Conservation (phyloP, 2,113 vertebrate species). For the Aegithalos caudatus region DNA sequence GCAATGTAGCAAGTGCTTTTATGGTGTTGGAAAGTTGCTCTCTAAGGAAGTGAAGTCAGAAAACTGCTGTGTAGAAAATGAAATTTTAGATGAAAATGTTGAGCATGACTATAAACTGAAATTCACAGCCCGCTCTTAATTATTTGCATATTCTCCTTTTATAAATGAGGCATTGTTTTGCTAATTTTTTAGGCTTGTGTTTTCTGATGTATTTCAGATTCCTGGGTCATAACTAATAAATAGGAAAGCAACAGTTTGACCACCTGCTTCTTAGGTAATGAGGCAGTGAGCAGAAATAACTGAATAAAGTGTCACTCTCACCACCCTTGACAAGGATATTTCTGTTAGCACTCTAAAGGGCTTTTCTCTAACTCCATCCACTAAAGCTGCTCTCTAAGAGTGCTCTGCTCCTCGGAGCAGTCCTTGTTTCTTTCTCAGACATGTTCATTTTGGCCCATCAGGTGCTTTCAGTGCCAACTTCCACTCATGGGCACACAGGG, state of each 20-base stretch:
- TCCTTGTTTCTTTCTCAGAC: neutral
- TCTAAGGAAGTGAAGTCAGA: neutral
- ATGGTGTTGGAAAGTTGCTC: neutral
- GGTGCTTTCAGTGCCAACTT: neutral
- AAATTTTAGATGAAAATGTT: neutral
- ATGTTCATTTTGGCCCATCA: neutral
- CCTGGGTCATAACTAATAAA: neutral
- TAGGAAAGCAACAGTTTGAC: neutral
- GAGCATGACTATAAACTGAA: neutral
- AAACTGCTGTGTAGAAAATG: neutral
- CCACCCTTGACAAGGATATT: neutral
- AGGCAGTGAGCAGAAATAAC: neutral
- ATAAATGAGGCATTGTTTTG: neutral
- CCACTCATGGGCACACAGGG: neutral
- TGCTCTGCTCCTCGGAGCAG: neutral
- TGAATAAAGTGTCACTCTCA: neutral
- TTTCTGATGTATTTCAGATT: neutral
- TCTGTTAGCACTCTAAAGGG: neutral
- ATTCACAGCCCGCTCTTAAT: neutral
- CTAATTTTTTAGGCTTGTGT: neutral
- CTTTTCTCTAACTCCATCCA: neutral
- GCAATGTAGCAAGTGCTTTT: neutral
- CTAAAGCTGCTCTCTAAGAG: neutral
- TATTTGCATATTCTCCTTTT: neutral
- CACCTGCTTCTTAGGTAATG: neutral